Evolutionary conservation across 2,888 invertebrate genomes (phyloP).

Genomic region (Marasmarcha lunaedactyla): DNA sequence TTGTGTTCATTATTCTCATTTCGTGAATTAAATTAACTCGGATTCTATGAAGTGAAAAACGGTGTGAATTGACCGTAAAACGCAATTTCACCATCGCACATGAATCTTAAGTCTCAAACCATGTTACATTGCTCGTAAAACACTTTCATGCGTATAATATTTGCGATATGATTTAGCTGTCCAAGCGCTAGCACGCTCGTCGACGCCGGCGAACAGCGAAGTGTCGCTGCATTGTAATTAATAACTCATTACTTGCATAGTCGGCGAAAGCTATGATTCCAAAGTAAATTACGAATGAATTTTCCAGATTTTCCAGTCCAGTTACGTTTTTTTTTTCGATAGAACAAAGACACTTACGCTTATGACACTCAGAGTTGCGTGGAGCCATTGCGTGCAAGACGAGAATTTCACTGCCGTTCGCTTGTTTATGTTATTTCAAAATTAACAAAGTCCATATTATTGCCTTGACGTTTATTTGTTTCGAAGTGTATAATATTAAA

Average conservation of each 20-base stretch:
- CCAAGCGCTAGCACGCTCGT: neutral
- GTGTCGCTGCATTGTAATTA: slow-evolving; percentile 29
- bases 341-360: slow-evolving; percentile 41
- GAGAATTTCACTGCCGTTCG: slow-evolving; percentile 42
- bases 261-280: slow-evolving; percentile 54
- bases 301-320: slow-evolving; percentile 53
- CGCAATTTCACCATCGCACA: neutral
- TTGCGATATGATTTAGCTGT: slow-evolving; percentile 3
- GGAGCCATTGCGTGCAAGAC: slow-evolving; percentile 40
- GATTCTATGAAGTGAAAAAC: no score
- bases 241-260: slow-evolving; percentile 29
- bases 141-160: slow-evolving; percentile 6
- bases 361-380: slow-evolving; percentile 46
- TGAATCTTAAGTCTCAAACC: neutral
- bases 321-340: slow-evolving; percentile 35
- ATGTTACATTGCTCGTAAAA: neutral
- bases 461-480: no score
- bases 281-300: slow-evolving; percentile 40
- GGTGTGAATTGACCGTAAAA: neutral
- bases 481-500: no score
- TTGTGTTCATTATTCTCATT: no score
- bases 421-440: slow-evolving; percentile 2
- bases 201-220: no score
- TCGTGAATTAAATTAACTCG: no score
- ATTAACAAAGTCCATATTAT: neutral